A percentile compares a stretch with the other conserved stretches of the same genome.
These are phyloP conservation scores for Hypselothyrea guttata DNA, from an alignment of 2,888 invertebrate species.

Conservation along the genomic window DNA sequence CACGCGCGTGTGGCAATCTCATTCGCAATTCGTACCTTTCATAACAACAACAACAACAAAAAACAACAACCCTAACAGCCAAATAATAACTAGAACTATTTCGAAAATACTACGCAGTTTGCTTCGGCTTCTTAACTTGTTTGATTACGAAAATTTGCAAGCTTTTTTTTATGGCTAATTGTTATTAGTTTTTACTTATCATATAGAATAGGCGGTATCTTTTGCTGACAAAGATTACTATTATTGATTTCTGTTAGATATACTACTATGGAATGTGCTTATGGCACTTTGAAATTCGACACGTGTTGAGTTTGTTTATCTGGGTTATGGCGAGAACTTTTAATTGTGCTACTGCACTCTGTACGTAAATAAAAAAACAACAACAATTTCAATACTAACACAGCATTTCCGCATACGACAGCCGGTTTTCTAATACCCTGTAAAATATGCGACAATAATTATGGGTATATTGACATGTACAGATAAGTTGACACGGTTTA, in stretches of 20 bases:
- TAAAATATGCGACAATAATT: not conserved
- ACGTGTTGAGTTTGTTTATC: constrained; percentile 15
- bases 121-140: not conserved
- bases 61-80: constrained; percentile 12
- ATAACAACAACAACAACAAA: constrained; percentile 14
- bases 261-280: too few relatives aligned
- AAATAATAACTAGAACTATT: constrained; percentile 12
- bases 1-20: constrained; percentile 47
- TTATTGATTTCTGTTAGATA: too few relatives aligned
- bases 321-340: constrained; percentile 13
- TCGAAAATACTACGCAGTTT: constrained; percentile 36
- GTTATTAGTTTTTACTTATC: too few relatives aligned
- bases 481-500: not conserved
- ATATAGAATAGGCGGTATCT: too few relatives aligned
- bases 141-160: too few relatives aligned
- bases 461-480: not conserved
- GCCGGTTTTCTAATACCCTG: constrained; percentile 35
- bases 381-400: constrained; percentile 8
- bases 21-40: constrained; percentile 28
- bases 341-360: constrained; percentile 18
- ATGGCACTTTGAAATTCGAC: not conserved
- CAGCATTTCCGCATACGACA: constrained; percentile 50
- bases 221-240: too few relatives aligned
- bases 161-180: too few relatives aligned
- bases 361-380: constrained; percentile 31